Evolutionary conservation across 2,797 vertebrate species (phyloP).

Genomic region (Channallabes apus): DNA sequence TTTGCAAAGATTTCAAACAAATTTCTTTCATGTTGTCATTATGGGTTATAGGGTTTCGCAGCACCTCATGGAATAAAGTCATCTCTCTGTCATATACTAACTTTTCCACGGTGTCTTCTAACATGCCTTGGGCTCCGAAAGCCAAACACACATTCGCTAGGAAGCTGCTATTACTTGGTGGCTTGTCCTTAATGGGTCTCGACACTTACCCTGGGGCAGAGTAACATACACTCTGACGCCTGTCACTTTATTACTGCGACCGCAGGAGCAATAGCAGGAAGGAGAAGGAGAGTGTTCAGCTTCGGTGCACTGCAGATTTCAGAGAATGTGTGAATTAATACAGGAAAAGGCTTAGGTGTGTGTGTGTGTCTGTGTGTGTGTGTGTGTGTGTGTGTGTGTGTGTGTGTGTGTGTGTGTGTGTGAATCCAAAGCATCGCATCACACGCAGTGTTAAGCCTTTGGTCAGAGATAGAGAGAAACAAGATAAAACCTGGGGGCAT

Average conservation of each 20-base stretch:
- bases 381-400: too few relatives aligned
- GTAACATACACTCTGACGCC: neutral
- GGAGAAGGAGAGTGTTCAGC: neutral
- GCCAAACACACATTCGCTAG: constrained; percentile 9
- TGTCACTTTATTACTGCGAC: constrained; percentile 22
- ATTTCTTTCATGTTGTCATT: neutral
- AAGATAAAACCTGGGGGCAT: neutral
- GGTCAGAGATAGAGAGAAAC: neutral
- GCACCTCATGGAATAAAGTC: neutral
- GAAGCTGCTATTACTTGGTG: neutral
- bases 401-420: too few relatives aligned
- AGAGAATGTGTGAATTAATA: neutral
- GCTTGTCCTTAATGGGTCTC: constrained; percentile 20
- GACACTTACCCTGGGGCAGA: constrained; percentile 17
- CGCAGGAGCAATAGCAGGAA: neutral
- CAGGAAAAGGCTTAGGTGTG: neutral
- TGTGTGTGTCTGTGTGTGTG: too few relatives aligned
- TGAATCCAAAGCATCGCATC: neutral
- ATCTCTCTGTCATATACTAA: neutral
- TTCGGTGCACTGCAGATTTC: neutral
- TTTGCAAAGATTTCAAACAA: too few relatives aligned
- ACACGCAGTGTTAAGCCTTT: neutral
- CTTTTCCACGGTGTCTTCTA: neutral
- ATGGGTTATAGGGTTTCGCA: neutral
- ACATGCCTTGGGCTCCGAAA: neutral